Conservation (phyloP, 2,888 invertebrate genomes). For the Incurvaria masculella region DNA sequence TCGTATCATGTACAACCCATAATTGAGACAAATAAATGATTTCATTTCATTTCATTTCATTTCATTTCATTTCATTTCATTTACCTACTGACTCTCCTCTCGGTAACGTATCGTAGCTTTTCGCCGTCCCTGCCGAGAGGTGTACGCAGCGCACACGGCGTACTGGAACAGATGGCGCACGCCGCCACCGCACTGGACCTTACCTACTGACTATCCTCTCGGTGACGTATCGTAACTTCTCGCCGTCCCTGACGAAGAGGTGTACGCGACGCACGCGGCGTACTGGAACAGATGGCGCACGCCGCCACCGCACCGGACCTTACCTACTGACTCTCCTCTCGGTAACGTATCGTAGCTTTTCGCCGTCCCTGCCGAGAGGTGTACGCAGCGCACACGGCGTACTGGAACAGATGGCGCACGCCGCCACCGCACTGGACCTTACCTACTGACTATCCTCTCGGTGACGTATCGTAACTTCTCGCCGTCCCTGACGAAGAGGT, state of each 20-base stretch:
- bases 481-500: conserved; percentile 71
- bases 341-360: conserved; percentile 38
- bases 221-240: conserved; percentile 38
- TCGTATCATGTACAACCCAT: too few relatives aligned
- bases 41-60: too few relatives aligned
- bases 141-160: too few relatives aligned
- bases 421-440: conserved; percentile 63
- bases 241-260: conserved; percentile 69
- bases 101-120: too few relatives aligned
- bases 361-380: conserved; percentile 70
- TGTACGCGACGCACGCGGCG: conserved; percentile 81
- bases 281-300: conserved; percentile 83
- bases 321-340: conserved; percentile 42
- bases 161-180: too few relatives aligned
- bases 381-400: conserved; percentile 79
- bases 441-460: conserved; percentile 41
- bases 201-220: conserved; percentile 41
- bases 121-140: too few relatives aligned
- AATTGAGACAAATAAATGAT: too few relatives aligned
- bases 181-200: too few relatives aligned
- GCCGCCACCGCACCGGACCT: conserved; percentile 42
- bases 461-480: conserved; percentile 43
- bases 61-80: too few relatives aligned
- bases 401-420: conserved; percentile 79
- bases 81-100: too few relatives aligned